A percentile compares a stretch with the other conserved stretches of the same genome.
Evolutionary conservation across 2,888 invertebrate species (phyloP).

Genomic region (Proisotoma minuta): DNA sequence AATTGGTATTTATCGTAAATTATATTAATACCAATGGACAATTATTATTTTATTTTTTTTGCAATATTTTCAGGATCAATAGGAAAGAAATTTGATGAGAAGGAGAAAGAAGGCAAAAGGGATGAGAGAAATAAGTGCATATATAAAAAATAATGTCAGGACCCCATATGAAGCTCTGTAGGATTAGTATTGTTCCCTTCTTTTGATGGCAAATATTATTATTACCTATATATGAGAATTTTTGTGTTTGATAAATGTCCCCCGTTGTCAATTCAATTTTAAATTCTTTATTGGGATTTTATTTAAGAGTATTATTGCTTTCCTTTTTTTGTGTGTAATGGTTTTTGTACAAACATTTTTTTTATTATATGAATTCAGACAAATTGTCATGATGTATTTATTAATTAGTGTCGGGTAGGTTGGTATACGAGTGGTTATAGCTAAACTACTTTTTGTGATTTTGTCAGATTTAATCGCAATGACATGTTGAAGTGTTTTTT

Average conservation of each 20-base stretch:
- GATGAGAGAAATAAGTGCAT: no score
- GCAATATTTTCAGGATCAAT: no score
- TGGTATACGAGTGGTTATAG: no score
- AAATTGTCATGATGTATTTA: not conserved
- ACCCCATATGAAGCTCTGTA: not conserved
- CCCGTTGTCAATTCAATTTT: not conserved
- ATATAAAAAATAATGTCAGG: no score
- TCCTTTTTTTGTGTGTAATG: not conserved
- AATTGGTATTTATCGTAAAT: not conserved
- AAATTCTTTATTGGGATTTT: not conserved
- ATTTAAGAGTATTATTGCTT: not conserved
- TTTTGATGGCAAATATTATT: not conserved
- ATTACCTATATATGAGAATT: not conserved
- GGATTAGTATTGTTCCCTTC: not conserved
- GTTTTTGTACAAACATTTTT: not conserved
- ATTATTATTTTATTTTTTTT: no score
- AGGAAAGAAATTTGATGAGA: no score
- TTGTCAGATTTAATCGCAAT: no score
- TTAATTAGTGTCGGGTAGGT: not conserved
- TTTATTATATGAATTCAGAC: not conserved
- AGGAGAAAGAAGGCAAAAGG: no score
- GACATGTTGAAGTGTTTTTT: no score
- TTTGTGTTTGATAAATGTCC: not conserved
- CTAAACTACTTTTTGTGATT: no score
- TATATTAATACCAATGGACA: not conserved